A percentile compares a stretch with the other conserved stretches of the same genome.
phyloP scores from a whole-genome alignment of 1,140 invertebrate species.

The Ostrea denselamellosa region DNA sequence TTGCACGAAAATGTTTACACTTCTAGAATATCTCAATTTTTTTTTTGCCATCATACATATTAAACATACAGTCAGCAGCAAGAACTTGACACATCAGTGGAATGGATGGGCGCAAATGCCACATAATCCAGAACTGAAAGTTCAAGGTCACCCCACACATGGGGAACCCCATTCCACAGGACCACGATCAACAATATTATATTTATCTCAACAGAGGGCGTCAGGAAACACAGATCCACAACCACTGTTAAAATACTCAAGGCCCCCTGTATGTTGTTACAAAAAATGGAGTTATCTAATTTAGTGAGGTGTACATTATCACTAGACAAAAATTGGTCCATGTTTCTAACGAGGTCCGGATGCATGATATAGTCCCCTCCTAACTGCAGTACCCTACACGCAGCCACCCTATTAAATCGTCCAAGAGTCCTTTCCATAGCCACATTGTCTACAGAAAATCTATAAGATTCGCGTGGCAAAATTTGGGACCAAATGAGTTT shows the following conservation, averaged over 20 bases:
- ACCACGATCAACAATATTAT: too few relatives aligned
- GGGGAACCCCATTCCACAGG: too few relatives aligned
- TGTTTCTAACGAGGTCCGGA: background rate
- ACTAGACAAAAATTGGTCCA: background rate
- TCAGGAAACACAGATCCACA: background rate
- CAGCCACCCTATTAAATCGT: background rate
- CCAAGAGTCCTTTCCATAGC: background rate
- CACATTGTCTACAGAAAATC: background rate
- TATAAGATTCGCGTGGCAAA: background rate
- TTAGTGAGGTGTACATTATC: background rate
- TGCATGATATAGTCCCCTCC: background rate
- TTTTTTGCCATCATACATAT: too few relatives aligned
- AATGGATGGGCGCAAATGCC: too few relatives aligned
- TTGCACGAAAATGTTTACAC: too few relatives aligned
- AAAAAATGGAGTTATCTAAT: background rate
- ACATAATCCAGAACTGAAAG: too few relatives aligned
- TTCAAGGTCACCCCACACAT: too few relatives aligned
- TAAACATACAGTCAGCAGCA: too few relatives aligned
- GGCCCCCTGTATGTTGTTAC: background rate
- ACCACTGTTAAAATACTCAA: background rate
- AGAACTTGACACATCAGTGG: too few relatives aligned
- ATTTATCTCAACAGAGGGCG: too few relatives aligned
- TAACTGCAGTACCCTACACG: background rate
- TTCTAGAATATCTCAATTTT: too few relatives aligned
- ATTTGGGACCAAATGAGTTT: slow-evolving; percentile 13